Evolutionary conservation across 1,140 invertebrate species (phyloP), one percentile per base, ranked within the genome.

Genomic region (Drosophila nigromelanica): DNA sequence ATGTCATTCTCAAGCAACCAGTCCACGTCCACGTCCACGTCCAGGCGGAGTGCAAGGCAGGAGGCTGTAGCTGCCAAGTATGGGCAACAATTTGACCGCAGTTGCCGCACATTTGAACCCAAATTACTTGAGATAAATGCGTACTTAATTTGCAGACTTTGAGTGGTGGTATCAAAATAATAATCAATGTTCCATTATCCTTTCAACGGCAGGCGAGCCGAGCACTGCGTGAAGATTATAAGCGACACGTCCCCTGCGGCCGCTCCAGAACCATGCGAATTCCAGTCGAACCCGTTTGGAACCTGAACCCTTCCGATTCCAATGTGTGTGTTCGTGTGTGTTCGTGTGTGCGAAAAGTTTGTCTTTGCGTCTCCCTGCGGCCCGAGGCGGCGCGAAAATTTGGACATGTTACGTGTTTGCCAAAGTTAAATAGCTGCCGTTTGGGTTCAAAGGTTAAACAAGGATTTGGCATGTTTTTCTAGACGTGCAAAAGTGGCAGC

Each of bases 81-180:
- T 83, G 60, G 66, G 80, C 76, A 85, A 85, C 76, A 85, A 80
- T 87, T 87, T 87, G 82, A 87, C 82, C 82, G 83, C 82, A 87
- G 82, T 87, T 87, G 83, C 83, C 83, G 82, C 82, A 87, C 79
- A 89, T 87, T 87, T 87, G 82, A 87, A 87, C 82, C 82, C 82
- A 87, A 87, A 87, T 87, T 87, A 87, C 82, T 89, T 82, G 56
- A 87, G 82, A 87, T 87, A 87, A 87, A 87, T 87, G 82, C 83
- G 83, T 89, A 87, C 82, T 87, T 87, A 87, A 87, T 87, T 87
- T 87, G 82, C 75, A 89, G 82, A 87, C 82, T 87, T 87, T 87
- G 82, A 87, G 82, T 87, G 82, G 82, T 79, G 82, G 83, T 87
- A 87, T 87, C 82, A 87, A 87, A 87, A 87, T 87, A 87, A 87